Base-by-base conservation (phyloP, 2,797 vertebrate genomes). In the Trematomus bernacchii region DNA sequence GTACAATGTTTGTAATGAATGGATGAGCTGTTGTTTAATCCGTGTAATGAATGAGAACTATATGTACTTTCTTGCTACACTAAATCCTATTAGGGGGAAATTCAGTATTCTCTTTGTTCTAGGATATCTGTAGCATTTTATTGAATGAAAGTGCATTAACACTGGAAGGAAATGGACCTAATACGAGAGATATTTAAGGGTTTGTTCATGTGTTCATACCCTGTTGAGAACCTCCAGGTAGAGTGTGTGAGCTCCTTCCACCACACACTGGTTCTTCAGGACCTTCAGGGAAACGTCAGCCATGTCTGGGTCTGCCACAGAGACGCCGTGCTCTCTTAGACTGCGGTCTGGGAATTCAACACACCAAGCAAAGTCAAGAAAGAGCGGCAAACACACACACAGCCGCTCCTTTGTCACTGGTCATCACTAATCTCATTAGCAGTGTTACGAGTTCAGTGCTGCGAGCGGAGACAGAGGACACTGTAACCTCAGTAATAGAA, bases 221-320 rank as follows among this genome's bases (percentile, higher is more conserved):
- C 95, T 95, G 89, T 99, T 99, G 78, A 99, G 95, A 71, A 96
- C 96, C 47, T 93, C 94, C 70, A 99, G 94, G 86, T 96, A 96
- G 46, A 98, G 85, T 0, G 94, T 93, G 74, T 97, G 97, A 72
- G 96, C 95, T 76, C 96, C 96, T 81, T 97, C 97, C 80, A 96
- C 82, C 42, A 98, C 95, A 89, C 96, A 98, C 60, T 97, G 97
- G 85, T 96, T 98, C 87, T 96, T 97, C 87, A 97, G 90, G 57
- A 97, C 93, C 89, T 93, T 96, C 75, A 97, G 87, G 0, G 94
- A 96, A 54, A 95, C 90, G 30, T 94, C 94, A 4, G 90, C 92
- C 78, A 92, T 90, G 83, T 96, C 96, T 0, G 95, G 92, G 79
- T 96, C 95, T 14, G 91, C 90, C 5, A 96, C 85, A 0, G 94